A percentile compares a stretch with the other conserved stretches of the same genome.
These are phyloP conservation scores for Melanotaenia duboulayi DNA, from an alignment of 2,113 vertebrate species.

Conservation along the genomic window DNA sequence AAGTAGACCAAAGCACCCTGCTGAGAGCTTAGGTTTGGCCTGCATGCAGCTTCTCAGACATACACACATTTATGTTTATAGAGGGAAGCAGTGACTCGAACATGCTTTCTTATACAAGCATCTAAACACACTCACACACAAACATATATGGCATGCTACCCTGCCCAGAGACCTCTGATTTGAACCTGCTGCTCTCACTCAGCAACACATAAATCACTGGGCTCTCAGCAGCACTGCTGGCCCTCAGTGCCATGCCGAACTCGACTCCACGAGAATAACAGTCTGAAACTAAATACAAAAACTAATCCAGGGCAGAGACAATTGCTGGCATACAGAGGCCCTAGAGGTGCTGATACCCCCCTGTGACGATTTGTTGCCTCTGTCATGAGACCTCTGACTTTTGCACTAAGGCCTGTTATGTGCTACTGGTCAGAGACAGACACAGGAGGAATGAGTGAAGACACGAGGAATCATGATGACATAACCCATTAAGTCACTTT, in stretches of 20 bases:
- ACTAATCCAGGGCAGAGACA: slow-evolving; percentile 82
- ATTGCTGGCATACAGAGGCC: slow-evolving; percentile 76
- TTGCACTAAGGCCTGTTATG: slow-evolving; percentile 48
- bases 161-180: slow-evolving; percentile 78
- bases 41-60: slow-evolving; percentile 33
- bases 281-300: slow-evolving; percentile 80
- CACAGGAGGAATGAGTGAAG: slow-evolving; percentile 30
- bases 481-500: slow-evolving; percentile 45
- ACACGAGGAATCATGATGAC: slow-evolving; percentile 52
- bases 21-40: slow-evolving; percentile 56
- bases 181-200: slow-evolving; percentile 87
- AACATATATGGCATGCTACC: slow-evolving; percentile 56
- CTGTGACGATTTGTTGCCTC: slow-evolving; percentile 57
- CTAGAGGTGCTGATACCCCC: slow-evolving; percentile 67
- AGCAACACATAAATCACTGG: slow-evolving; percentile 82
- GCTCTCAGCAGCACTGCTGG: slow-evolving; percentile 76
- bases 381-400: slow-evolving; percentile 70
- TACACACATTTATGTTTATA: slow-evolving; percentile 59
- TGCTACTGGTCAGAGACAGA: slow-evolving; percentile 60
- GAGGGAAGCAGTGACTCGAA: slow-evolving; percentile 48
- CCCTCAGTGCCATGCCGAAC: slow-evolving; percentile 77
- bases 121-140: slow-evolving; percentile 54
- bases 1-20: slow-evolving; percentile 67
- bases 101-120: slow-evolving; percentile 45
- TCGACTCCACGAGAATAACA: slow-evolving; percentile 82